A percentile compares a stretch with the other conserved stretches of the same genome.
These are phyloP conservation scores for Brachyistius frenatus DNA, from an alignment of 2,113 vertebrate species.

Conservation along the genomic window DNA sequence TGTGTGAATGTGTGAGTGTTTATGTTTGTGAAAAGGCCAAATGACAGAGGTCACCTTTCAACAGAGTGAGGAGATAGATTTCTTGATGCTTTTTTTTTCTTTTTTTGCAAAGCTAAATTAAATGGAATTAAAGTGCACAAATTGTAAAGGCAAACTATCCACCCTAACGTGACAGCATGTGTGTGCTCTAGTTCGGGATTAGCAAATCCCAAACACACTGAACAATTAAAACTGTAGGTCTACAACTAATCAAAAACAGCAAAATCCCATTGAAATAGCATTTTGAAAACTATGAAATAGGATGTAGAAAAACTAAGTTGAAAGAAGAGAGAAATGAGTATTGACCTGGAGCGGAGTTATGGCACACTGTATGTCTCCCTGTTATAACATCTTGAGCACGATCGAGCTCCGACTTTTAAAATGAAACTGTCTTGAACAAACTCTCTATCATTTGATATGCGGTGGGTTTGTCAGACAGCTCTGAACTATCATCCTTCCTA, in stretches of 20 bases:
- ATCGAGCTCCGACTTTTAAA: slow-evolving; percentile 12
- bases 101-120: not conserved
- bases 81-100: not conserved
- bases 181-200: not conserved
- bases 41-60: slow-evolving; percentile 28
- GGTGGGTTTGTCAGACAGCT: slow-evolving; percentile 42
- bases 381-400: slow-evolving; percentile 12
- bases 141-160: not conserved
- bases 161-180: not conserved
- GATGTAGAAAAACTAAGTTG: not conserved
- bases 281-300: too few relatives aligned
- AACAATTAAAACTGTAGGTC: slow-evolving; percentile 1
- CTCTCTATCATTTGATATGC: slow-evolving; percentile 42
- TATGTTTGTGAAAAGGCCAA: slow-evolving; percentile 16
- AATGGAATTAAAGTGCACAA: not conserved
- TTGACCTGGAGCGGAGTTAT: slow-evolving; percentile 23
- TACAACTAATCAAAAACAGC: slow-evolving; percentile 5
- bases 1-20: slow-evolving; percentile 3
- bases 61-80: not conserved
- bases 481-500: slow-evolving; percentile 35
- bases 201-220: not conserved
- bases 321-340: slow-evolving; percentile 8
- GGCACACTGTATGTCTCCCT: slow-evolving; percentile 13
- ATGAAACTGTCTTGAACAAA: slow-evolving; percentile 47
- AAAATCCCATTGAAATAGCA: too few relatives aligned